These are phyloP conservation scores for Pseudopodoces humilis DNA, from an alignment of 2,113 vertebrate genomes.

Conservation along the genomic window DNA sequence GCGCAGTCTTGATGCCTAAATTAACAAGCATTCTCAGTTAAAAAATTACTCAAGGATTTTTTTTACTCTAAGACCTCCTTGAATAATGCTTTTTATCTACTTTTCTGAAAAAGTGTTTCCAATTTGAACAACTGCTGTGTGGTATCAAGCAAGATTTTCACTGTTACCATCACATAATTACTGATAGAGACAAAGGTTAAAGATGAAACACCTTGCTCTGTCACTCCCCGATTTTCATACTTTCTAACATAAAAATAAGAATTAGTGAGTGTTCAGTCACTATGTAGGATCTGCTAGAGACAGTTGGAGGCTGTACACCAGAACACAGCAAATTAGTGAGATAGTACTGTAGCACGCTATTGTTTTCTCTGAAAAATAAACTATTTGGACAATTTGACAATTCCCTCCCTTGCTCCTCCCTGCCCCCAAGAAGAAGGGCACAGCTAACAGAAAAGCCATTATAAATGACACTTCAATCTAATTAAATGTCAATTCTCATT, in stretches of 20 bases:
- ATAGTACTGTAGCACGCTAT: background rate
- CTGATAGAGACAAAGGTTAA: background rate
- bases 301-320: background rate
- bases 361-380: background rate
- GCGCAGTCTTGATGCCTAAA: background rate
- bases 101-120: background rate
- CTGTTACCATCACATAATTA: background rate
- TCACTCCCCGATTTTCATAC: background rate
- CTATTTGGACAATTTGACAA: background rate
- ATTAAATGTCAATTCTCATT: slow-evolving; percentile 8
- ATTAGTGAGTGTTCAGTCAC: background rate
- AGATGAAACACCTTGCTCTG: background rate
- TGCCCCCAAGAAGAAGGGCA: background rate
- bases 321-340: background rate
- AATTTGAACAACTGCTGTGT: background rate
- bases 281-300: background rate
- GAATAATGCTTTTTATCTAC: background rate
- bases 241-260: background rate
- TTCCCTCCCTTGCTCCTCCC: background rate
- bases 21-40: background rate
- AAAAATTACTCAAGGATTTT: background rate
- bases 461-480: background rate
- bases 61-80: background rate
- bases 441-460: background rate
- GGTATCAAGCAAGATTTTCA: background rate